Evolutionary conservation across 2,797 vertebrate species (phyloP).

Genomic region (Enteromius viviparus): DNA sequence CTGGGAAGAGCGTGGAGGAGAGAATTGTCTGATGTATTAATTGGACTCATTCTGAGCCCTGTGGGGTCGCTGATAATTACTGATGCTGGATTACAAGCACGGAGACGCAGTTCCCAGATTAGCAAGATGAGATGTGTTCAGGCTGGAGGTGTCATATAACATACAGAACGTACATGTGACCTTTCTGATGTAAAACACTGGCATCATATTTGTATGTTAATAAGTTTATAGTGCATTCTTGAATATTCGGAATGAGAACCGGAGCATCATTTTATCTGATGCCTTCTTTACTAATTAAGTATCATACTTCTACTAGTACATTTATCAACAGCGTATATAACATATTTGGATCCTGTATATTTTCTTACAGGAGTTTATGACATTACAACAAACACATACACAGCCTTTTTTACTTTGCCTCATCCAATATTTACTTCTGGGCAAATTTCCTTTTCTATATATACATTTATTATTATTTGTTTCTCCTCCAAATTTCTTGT

Average conservation of each 20-base stretch:
- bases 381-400: background rate
- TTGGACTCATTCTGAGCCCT: background rate
- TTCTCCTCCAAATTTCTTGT: background rate
- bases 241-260: background rate
- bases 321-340: background rate
- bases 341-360: background rate
- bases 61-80: constrained; percentile 10
- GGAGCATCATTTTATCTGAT: background rate
- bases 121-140: constrained; percentile 1
- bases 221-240: too few relatives aligned
- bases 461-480: background rate
- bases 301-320: background rate
- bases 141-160: background rate
- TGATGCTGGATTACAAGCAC: constrained; percentile 17
- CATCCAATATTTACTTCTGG: background rate
- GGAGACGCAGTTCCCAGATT: constrained; percentile 20
- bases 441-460: background rate
- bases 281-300: background rate
- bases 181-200: background rate
- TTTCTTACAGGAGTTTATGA: background rate
- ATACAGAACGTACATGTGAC: background rate
- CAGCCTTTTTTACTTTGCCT: background rate
- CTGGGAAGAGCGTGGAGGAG: background rate
- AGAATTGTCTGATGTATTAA: constrained; percentile 23
- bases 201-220: background rate